Conservation (phyloP, 2,888 invertebrate genomes). For the Drosophila quasianomalipes region DNA sequence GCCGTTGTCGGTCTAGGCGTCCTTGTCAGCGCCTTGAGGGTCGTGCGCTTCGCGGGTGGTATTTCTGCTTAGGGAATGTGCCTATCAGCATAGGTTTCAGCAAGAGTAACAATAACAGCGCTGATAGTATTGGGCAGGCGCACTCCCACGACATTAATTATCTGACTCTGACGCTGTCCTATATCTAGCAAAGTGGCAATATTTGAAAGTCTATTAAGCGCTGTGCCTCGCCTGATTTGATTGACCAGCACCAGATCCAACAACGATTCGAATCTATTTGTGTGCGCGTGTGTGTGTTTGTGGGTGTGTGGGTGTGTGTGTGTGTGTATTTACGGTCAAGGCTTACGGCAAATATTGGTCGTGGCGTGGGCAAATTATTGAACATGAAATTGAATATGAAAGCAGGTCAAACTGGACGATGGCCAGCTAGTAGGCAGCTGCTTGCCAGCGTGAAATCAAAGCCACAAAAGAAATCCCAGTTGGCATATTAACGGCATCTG, state of each 20-base stretch:
- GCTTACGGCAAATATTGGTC: constrained; percentile 37
- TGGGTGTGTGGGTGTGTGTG: constrained; percentile 2
- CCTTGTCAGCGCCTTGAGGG: constrained; percentile 56
- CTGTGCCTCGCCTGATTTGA: constrained; percentile 58
- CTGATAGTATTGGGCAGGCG: constrained; percentile 23
- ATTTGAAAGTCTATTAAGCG: constrained; percentile 78
- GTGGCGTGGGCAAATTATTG: constrained; percentile 64
- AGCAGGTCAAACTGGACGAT: constrained; percentile 2
- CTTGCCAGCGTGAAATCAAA: constrained; percentile 64
- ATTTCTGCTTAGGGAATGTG: background rate
- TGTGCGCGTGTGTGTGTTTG: constrained; percentile 11
- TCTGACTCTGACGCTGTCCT: constrained; percentile 53
- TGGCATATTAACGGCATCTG: constrained; percentile 80
- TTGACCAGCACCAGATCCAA: constrained; percentile 32
- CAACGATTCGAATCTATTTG: constrained; percentile 42
- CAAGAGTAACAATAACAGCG: background rate
- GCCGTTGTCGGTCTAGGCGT: constrained; percentile 17
- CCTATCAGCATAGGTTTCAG: background rate
- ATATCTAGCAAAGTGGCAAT: constrained; percentile 70
- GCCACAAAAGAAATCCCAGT: constrained; percentile 78
- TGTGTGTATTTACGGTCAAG: constrained; percentile 5
- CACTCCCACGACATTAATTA: constrained; percentile 74
- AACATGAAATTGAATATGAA: constrained; percentile 76
- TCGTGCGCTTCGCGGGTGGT: background rate
- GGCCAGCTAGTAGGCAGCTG: constrained; percentile 5